Conservation (phyloP, 30 jellyfish, hydroid and myxozoan genomes). For the Rhopilema esculentum region DNA sequence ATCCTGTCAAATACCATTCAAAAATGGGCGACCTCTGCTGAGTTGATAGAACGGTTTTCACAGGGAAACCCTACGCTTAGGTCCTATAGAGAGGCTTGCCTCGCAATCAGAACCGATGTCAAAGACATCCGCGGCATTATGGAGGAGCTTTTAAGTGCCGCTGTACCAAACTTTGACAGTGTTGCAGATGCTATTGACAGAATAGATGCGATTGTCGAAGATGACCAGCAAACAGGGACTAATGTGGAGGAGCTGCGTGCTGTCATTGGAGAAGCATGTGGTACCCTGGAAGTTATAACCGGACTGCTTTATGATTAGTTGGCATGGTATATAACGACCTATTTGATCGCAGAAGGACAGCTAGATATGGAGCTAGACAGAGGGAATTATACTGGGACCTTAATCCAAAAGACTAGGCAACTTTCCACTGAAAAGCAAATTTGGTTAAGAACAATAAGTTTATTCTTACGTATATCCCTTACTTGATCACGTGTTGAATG, state of each 20-base stretch:
- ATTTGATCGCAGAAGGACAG: too few relatives aligned
- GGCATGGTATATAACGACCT: too few relatives aligned
- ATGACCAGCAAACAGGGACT: conserved; percentile 64
- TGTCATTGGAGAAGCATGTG: conserved; percentile 72
- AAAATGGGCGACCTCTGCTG: conserved; percentile 52
- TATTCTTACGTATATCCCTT: too few relatives aligned
- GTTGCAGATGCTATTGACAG: conserved; percentile 62
- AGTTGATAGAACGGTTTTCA: conserved; percentile 67
- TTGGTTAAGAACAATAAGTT: too few relatives aligned
- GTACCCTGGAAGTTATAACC: conserved; percentile 60
- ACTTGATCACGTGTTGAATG: too few relatives aligned
- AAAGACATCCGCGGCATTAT: conserved; percentile 26
- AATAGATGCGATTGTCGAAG: conserved; percentile 66
- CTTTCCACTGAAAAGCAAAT: too few relatives aligned
- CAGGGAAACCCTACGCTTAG: conserved; percentile 73
- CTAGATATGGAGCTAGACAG: too few relatives aligned
- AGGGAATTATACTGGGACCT: too few relatives aligned
- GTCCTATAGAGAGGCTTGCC: conserved; percentile 70
- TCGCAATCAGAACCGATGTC: conserved; percentile 26
- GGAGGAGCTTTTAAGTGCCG: conserved; percentile 50
- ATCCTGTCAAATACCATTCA: conserved; percentile 33
- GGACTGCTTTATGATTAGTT: conserved; percentile 49
- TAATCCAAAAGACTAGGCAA: too few relatives aligned
- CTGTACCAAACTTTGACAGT: conserved; percentile 58
- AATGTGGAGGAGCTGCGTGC: conserved; percentile 73